Conservation (phyloP, 2,888 invertebrate genomes). For the Ctenicera cuprea region DNA sequence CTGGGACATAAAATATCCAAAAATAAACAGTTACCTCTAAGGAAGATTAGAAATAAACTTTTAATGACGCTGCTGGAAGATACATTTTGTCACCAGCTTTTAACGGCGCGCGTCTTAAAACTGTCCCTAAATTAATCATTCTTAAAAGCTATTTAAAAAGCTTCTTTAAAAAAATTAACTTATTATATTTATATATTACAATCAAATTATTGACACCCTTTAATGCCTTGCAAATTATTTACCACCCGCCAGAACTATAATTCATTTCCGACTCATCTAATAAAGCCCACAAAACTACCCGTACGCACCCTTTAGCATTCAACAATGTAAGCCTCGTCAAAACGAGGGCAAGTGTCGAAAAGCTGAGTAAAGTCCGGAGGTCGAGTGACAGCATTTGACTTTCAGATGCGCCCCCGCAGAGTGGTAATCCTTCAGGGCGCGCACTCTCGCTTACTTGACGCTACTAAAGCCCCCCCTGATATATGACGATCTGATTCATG, state of each 20-base stretch:
- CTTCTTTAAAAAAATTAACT: too few relatives aligned
- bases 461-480: constrained; percentile 56
- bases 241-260: not conserved
- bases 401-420: constrained; percentile 71
- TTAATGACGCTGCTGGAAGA: too few relatives aligned
- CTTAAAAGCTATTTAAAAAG: too few relatives aligned
- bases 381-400: constrained; percentile 73
- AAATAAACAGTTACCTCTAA: too few relatives aligned
- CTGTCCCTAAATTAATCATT: too few relatives aligned
- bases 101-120: too few relatives aligned
- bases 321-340: constrained; percentile 43
- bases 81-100: too few relatives aligned
- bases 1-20: too few relatives aligned
- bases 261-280: constrained; percentile 30
- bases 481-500: constrained; percentile 53
- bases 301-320: constrained; percentile 34
- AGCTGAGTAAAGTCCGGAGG: constrained; percentile 64
- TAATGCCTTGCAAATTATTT: too few relatives aligned
- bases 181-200: too few relatives aligned
- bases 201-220: too few relatives aligned
- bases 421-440: constrained; percentile 65
- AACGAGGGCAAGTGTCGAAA: constrained; percentile 58
- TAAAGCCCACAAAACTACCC: constrained; percentile 32
- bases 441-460: constrained; percentile 60
- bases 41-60: too few relatives aligned